A percentile compares a stretch with the other conserved stretches of the same genome.
Evolutionary conservation across 2,113 vertebrate genomes (phyloP).

Genomic region (Pavo muticus): DNA sequence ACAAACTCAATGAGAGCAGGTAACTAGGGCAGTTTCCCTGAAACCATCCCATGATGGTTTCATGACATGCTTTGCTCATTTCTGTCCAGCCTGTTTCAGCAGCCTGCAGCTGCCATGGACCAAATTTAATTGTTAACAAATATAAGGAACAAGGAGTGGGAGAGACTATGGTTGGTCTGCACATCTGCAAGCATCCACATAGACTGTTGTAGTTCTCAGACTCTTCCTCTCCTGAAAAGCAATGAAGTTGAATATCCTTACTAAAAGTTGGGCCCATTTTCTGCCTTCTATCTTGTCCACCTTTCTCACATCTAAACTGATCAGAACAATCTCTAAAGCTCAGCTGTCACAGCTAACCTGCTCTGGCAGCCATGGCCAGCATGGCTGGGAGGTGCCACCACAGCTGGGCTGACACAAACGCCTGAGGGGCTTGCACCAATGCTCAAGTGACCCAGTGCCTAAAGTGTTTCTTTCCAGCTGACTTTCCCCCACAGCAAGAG

Average conservation of each 20-base stretch:
- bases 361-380: not conserved
- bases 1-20: not conserved
- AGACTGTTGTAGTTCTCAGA: not conserved
- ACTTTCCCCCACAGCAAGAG: not conserved
- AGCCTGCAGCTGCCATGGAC: not conserved
- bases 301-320: not conserved
- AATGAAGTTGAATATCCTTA: not conserved
- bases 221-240: not conserved
- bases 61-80: not conserved
- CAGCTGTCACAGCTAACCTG: not conserved
- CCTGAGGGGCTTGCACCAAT: not conserved
- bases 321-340: not conserved
- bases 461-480: not conserved
- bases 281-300: not conserved
- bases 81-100: not conserved
- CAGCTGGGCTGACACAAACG: not conserved
- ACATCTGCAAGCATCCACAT: not conserved
- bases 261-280: not conserved
- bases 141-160: not conserved
- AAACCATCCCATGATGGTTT: not conserved
- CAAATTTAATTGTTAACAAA: not conserved
- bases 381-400: not conserved
- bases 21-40: not conserved
- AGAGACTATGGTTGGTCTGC: not conserved
- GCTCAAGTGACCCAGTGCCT: not conserved